Evolutionary conservation across 37 sponge, comb jelly and placozoan species (phyloP), one percentile per base, ranked within the genome.

Genomic region (Spongilla lacustris): DNA sequence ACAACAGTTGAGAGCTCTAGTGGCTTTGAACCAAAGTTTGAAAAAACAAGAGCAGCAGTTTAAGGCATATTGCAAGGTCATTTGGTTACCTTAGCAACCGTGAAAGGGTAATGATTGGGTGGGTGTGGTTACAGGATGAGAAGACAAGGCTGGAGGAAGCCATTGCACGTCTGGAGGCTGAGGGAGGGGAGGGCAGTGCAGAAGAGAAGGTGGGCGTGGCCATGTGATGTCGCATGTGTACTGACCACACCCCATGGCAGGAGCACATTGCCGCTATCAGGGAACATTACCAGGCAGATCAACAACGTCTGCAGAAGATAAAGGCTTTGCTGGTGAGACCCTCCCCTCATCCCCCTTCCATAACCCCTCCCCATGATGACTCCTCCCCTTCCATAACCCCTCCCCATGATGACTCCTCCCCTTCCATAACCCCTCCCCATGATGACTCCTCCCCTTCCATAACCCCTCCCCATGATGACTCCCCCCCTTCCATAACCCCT

Each of bases 11-110:
- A 68, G 92, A n/a, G 76, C 75, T 27, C 83, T 96, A 66, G 94
- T 96, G 36, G 88, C 87, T 34, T 88, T 93, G 94, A 96, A 97
- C 66, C 96, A 97, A 69, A 92, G 78, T 58, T 79, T 97, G 33
- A 97, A 95, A 80, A 89, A 84, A 74, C 97, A 97, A n/a, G 97
- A 97, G 66, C 84, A 84, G 58, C 97, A 97, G 88, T 97, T 97
- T 84, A 95, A 95, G 71, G 83, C 84, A 66, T 91, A 95, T 74
- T 95, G 96, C 88, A 89, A 93, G 85, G 95, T 93, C 49, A 13
- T 77, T 23, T 75, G 35, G 30, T 67, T 30, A 27, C 74, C 13
- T 36, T 81, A 24, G 29, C 22, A 26, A 27, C 23, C 24, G 67
- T 34, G 14, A 11, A n/a, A 17, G 71, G 2, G 36, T 81, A 10